Evolutionary conservation across 2,797 vertebrate species (phyloP), one percentile per base, ranked within the genome.

Genomic region (Tokudaia muenninki): DNA sequence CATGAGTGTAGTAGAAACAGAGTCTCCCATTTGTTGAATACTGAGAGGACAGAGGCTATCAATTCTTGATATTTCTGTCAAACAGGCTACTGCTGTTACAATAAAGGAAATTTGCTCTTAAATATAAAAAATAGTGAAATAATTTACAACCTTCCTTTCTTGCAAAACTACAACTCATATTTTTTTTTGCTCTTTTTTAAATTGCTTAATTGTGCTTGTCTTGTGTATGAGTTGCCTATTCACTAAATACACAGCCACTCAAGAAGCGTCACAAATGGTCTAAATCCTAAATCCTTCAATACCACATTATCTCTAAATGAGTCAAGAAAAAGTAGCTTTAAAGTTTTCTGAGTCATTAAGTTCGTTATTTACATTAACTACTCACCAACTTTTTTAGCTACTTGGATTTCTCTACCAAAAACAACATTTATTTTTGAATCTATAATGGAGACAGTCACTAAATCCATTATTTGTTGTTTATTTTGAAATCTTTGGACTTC

Each of bases 71-170:
- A 24, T 80, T 70, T 80, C 47, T 61, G 41, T 92, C 83, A 67
- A 26, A 47, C 37, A 87, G 57, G 37, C 2, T 88, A 59, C 74
- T 52, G 63, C 50, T 91, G 31, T 81, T 31, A 52, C 67, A 72
- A 57, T 80, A 52, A 87, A 95, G 65, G 16, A 80, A 91, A 79
- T 61, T 82, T 70, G 21, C 70, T 93, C 91, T 87, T n/a, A 74
- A 88, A 80, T 81, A 67, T 72, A 92, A 92, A 96, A 95, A 95
- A 81, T 57, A 61, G 17, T 47, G 16, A 95, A 59, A 88, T 65
- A 72, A 81, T 89, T 93, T 34, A 79, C 8, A 83, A 70, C 44
- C 19, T 37, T 93, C 19, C 31, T 92, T 61, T 83, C 47, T 63
- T 94, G 2, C 1, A 55, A 41, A 93, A 70, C 37, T 65, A 70